Conservation (phyloP, 2,113 vertebrate genomes). For the Sclerurus mexicanus region DNA sequence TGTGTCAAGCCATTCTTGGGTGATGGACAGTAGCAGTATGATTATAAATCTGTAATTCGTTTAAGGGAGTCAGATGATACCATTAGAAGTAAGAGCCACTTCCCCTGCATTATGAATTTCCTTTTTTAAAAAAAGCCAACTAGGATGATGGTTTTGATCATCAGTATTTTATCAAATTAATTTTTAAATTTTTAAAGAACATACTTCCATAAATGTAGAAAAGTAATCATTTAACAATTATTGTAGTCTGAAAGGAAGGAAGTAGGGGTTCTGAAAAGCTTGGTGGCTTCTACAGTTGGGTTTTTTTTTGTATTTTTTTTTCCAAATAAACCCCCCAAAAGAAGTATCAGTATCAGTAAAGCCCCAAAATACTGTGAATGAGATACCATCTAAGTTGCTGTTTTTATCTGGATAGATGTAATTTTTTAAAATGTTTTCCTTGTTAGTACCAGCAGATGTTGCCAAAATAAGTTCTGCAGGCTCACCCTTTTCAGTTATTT, state of each 20-base stretch:
- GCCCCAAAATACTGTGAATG: background rate
- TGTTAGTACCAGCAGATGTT: background rate
- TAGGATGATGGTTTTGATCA: background rate
- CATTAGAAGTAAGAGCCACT: background rate
- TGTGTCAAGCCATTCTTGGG: background rate
- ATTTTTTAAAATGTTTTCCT: background rate
- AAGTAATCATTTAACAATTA: background rate
- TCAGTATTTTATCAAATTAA: background rate
- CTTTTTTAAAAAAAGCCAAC: background rate
- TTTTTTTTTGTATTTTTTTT: background rate
- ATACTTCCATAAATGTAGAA: background rate
- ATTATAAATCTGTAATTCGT: constrained; percentile 6
- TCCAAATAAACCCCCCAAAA: background rate
- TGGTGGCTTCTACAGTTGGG: background rate
- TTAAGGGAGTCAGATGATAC: background rate
- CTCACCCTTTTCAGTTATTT: background rate
- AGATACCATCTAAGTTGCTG: background rate
- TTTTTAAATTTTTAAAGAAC: constrained; percentile 22
- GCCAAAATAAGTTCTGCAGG: background rate
- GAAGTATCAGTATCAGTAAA: too few species aligned
- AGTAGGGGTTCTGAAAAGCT: background rate
- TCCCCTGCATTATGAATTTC: background rate
- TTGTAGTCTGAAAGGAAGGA: background rate
- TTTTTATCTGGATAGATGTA: background rate
- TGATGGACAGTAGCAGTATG: background rate